Evolutionary conservation across 2,888 invertebrate species (phyloP), one percentile per base, ranked within the genome.

Genomic region (Meta bourneti): DNA sequence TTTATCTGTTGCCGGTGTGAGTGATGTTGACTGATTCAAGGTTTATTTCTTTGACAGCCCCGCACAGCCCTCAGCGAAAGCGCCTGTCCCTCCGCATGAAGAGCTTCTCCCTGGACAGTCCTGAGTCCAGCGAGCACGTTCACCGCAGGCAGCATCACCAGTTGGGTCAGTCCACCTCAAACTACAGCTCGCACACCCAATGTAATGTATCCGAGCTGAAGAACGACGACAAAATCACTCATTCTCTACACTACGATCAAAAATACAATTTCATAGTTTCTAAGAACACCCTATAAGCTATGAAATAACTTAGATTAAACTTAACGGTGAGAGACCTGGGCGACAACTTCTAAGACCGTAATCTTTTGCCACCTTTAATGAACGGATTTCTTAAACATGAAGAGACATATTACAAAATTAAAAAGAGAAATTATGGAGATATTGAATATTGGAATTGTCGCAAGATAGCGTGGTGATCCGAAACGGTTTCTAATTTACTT

Each of bases 21-120:
- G 34, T 34, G 34, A 34, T 34, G 34, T 34, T 34, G 34, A 34
- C 34, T 52, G 20, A n/a, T 6, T 72, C 19, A 19, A 13, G 7
- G 19, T 49, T 13, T 54, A 51, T 78, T 49, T 81, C 48, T 52
- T 71, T 81, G 8, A 34, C 96, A 98, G 98, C 98, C 95, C 98
- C 98, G 94, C 98, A 98, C 96, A 98, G 98, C 95, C 98, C 98
- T 94, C 97, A 98, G 95, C 97, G 98, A 93, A 98, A 98, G 96
- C 98, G 98, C 96, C 96, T 99, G 96, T 98, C 98, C 96, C 97
- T 98, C 95, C 97, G 98, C 95, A 99, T 99, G 99, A 99, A 99
- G 96, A 98, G 98, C 95, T 96, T 99, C 94, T 99, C 98, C 93
- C 96, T 99, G 96, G 99, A 99, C 95, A 98, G 98, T 61, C 98